Conservation (phyloP, 2,888 invertebrate species). For the Lithodes maja region DNA sequence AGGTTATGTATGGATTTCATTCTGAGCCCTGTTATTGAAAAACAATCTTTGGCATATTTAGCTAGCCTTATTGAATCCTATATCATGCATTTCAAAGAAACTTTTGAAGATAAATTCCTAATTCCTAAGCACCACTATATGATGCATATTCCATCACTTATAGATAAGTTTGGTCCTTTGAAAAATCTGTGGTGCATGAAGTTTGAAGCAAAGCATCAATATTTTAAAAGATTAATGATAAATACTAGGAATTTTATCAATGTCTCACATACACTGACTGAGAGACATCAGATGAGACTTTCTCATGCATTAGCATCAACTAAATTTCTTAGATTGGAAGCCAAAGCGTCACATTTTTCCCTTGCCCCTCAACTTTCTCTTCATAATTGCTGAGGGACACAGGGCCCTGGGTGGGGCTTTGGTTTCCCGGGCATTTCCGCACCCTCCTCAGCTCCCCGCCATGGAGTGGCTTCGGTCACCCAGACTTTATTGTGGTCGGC, state of each 20-base stretch:
- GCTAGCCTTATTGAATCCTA: not conserved
- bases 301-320: not conserved
- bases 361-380: no score
- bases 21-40: not conserved
- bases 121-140: not conserved
- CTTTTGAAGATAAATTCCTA: not conserved
- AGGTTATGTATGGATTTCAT: not conserved
- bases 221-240: not conserved
- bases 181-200: not conserved
- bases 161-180: not conserved
- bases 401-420: no score
- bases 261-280: not conserved
- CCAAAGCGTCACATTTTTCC: no score
- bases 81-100: not conserved
- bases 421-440: no score
- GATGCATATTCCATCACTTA: not conserved
- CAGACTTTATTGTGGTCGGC: no score
- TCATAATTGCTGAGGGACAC: no score
- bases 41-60: not conserved
- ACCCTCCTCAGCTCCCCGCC: no score
- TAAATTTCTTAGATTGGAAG: not conserved
- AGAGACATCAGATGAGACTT: not conserved
- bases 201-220: not conserved
- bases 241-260: not conserved
- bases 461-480: no score